These are phyloP conservation scores for Eupithecia subumbrata DNA, from an alignment of 2,888 invertebrate species.

Conservation along the genomic window DNA sequence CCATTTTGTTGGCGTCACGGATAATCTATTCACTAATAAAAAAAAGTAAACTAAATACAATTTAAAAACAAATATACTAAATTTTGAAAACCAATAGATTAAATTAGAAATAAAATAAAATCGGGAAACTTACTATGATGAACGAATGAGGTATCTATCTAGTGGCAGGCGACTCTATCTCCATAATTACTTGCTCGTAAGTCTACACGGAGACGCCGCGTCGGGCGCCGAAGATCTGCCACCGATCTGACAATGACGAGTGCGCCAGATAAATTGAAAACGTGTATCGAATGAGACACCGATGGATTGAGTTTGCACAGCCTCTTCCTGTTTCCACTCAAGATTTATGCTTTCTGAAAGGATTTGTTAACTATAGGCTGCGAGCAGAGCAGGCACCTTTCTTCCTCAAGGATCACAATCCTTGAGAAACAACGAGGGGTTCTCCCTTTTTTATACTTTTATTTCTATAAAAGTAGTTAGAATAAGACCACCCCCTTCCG, in stretches of 20 bases:
- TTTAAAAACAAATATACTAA: too few species aligned
- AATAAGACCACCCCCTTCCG: background rate
- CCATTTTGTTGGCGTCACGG: too few species aligned
- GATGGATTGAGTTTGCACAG: conserved; percentile 50
- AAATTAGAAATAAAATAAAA: too few species aligned
- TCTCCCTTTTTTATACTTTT: too few species aligned
- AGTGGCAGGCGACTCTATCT: background rate
- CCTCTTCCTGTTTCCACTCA: background rate
- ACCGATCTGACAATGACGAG: conserved; percentile 53
- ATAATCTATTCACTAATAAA: too few species aligned
- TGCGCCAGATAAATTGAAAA: conserved; percentile 75
- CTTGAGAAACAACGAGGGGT: background rate
- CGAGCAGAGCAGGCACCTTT: background rate
- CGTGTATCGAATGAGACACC: conserved; percentile 71
- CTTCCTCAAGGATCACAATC: background rate
- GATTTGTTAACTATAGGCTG: background rate
- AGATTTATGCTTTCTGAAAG: background rate
- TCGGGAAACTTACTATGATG: background rate
- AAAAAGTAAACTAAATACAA: too few species aligned
- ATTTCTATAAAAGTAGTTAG: background rate
- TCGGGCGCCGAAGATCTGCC: conserved; percentile 59
- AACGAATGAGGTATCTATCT: background rate
- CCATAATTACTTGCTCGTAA: background rate
- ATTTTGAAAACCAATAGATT: too few species aligned
- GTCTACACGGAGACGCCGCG: conserved; percentile 51